A percentile compares a stretch with the other conserved stretches of the same genome.
Evolutionary conservation across 1,140 invertebrate genomes (phyloP).

Genomic region (Papilio polytes): DNA sequence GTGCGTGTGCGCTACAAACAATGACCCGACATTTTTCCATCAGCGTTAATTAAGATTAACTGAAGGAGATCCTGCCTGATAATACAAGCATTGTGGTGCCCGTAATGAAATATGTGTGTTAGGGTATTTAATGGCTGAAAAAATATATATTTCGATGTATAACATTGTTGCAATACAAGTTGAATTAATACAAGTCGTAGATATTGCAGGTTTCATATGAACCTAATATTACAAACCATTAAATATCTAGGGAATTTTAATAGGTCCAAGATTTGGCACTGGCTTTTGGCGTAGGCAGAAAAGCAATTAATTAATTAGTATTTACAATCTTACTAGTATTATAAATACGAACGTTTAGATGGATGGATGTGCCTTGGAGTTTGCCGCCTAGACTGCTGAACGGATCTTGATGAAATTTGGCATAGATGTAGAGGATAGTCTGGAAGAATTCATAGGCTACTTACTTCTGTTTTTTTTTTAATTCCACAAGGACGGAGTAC

Average conservation of each 20-base stretch:
- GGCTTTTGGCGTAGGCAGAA: no score
- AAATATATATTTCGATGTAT: background rate
- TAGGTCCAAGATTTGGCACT: no score
- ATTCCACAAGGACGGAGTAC: no score
- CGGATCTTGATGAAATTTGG: no score
- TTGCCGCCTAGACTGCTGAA: no score
- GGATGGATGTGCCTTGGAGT: no score
- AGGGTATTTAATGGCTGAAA: conserved; percentile 5
- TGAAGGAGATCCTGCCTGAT: conserved; percentile 21
- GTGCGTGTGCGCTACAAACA: conserved; percentile 35
- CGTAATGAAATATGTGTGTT: conserved; percentile 2
- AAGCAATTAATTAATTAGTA: no score
- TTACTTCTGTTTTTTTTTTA: no score
- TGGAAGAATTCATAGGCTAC: no score
- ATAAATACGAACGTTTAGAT: no score
- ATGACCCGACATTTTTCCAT: conserved; percentile 33
- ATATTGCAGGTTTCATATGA: background rate
- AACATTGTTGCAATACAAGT: background rate
- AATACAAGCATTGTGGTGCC: conserved; percentile 28
- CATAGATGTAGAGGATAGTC: no score
- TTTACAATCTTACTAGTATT: no score
- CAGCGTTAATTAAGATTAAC: conserved; percentile 37
- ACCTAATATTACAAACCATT: background rate
- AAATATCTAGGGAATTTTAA: background rate
- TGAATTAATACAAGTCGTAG: background rate